Evolutionary conservation across 2,888 invertebrate genomes (phyloP).

Genomic region (Sympetrum striolatum): DNA sequence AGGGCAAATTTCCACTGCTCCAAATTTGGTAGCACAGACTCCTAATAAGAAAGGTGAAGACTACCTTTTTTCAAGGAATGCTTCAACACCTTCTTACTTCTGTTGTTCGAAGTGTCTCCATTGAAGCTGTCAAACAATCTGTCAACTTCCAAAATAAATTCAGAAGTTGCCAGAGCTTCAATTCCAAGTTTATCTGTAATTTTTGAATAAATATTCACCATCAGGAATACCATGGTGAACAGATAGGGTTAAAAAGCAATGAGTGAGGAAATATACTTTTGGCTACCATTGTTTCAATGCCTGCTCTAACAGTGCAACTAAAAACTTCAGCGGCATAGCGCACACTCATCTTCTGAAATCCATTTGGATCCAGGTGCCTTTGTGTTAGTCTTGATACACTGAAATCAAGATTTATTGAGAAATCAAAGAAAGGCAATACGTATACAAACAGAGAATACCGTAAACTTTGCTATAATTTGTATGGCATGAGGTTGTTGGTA

Average conservation of each 20-base stretch:
- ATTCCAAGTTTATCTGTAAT: background rate
- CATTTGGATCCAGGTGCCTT: background rate
- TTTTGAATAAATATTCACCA: background rate
- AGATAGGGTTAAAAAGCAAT: background rate
- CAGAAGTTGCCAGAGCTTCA: background rate
- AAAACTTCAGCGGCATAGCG: background rate
- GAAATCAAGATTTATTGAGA: background rate
- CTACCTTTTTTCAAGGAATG: background rate
- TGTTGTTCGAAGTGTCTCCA: background rate
- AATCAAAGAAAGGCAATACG: too few species aligned
- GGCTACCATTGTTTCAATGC: background rate
- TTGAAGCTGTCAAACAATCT: background rate
- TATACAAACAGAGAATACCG: too few species aligned
- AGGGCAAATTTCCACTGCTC: background rate
- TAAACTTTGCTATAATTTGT: too few species aligned
- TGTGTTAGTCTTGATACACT: background rate
- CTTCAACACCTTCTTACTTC: background rate
- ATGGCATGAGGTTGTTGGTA: too few species aligned
- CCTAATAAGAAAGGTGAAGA: background rate
- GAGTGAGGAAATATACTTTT: background rate
- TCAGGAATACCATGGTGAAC: background rate
- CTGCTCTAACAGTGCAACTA: background rate
- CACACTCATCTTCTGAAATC: background rate
- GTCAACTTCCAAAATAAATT: background rate
- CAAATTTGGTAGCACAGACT: background rate